Conservation (phyloP, 2,113 vertebrate genomes). For the Elachura formosa region DNA sequence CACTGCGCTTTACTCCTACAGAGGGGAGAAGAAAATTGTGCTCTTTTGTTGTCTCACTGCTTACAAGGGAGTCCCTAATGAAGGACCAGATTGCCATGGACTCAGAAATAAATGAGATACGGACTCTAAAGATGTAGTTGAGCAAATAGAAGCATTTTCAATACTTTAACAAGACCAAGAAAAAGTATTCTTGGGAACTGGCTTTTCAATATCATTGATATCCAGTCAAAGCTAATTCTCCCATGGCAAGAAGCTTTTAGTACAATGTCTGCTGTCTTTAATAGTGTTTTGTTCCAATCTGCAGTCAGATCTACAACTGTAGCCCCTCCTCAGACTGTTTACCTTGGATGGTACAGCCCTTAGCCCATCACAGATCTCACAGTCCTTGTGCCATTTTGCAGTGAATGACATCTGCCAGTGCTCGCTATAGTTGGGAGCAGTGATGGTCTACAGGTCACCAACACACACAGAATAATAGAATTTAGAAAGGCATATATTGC, state of each 20-base stretch:
- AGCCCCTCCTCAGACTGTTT: background rate
- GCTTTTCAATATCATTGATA: background rate
- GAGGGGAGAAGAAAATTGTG: background rate
- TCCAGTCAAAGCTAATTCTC: background rate
- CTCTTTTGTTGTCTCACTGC: background rate
- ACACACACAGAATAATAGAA: background rate
- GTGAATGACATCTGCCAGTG: background rate
- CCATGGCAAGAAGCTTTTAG: background rate
- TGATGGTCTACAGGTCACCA: background rate
- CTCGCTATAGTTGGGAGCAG: background rate
- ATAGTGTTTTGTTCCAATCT: background rate
- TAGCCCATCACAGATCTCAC: background rate
- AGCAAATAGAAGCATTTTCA: background rate
- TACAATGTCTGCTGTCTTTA: background rate
- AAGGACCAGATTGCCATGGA: background rate
- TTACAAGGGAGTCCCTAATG: background rate
- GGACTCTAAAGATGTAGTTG: background rate
- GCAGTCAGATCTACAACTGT: background rate
- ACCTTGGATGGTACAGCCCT: background rate
- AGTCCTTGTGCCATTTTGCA: background rate
- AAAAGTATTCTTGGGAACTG: background rate
- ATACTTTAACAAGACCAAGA: background rate
- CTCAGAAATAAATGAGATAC: background rate
- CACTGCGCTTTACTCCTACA: background rate
- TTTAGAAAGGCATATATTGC: background rate